These are phyloP conservation scores for Oenanthe melanoleuca DNA, from an alignment of 2,113 vertebrate species.

Conservation along the genomic window DNA sequence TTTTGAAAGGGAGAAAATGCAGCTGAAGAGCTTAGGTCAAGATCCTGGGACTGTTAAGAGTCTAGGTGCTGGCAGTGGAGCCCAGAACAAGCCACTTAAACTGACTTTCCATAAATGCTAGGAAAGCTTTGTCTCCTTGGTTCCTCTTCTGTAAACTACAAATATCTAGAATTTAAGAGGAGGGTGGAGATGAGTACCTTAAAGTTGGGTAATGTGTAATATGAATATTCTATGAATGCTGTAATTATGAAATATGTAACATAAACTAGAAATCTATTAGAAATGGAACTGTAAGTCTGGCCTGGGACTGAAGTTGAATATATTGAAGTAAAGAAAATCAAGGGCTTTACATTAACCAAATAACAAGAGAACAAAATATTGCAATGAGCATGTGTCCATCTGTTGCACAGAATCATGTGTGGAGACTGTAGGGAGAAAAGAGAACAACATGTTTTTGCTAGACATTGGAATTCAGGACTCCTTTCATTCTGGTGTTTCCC, in stretches of 20 bases:
- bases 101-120: background rate
- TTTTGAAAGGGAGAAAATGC: background rate
- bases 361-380: background rate
- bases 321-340: background rate
- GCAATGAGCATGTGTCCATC: background rate
- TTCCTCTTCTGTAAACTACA: background rate
- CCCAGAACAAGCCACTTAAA: background rate
- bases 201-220: background rate
- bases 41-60: rapidly evolving
- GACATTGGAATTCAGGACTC: background rate
- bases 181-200: rapidly evolving
- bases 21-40: background rate
- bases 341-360: background rate
- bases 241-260: background rate
- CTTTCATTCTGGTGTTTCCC: background rate
- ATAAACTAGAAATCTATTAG: background rate
- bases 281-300: background rate
- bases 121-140: background rate
- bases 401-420: background rate
- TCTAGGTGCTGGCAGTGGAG: background rate
- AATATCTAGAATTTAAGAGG: background rate
- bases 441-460: background rate
- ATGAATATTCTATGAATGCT: background rate
- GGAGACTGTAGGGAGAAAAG: background rate
- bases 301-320: background rate